Evolutionary conservation across 1,140 invertebrate species (phyloP), one percentile per base, ranked within the genome.

Genomic region (Drosophila albomicans): DNA sequence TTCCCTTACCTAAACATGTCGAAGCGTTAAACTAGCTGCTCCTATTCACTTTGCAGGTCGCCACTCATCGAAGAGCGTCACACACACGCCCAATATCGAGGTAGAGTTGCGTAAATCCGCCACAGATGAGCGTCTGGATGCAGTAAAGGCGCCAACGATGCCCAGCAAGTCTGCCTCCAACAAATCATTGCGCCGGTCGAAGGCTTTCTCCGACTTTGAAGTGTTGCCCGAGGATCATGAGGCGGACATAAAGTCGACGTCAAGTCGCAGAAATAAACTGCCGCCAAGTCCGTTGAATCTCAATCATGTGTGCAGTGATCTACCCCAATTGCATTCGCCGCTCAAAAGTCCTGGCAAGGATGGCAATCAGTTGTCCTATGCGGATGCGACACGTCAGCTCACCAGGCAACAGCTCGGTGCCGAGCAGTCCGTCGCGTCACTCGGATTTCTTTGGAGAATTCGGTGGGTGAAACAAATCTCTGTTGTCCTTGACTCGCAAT

Each of bases 391-490:
- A 79, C 1, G 72, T 91, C 2, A 71, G 63, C 43, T 89, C 89
- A 0, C 84, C 91, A 3, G 91, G 84, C 5, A 92, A 91, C 57
- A 93, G 94, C 1, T 96, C 95, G 2, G 95, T 95, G 4, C 95
- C 96, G 1, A 95, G 95, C 13, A 96, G 95, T 82, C 95, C 96
- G 0, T 94, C 93, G 56, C 93, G 94, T 75, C 93, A 94, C 68
- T 94, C 94, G 15, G 94, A 94, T 32, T 95, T 95, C 91, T 94
- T 95, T 78, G 81, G 87, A 45, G 85, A 90, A 86, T 89, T 89
- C 28, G 86, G 85, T 90, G 38, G 41, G 82, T 82, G 35, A 48
- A 11, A 10, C 10, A 10, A 38, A 10, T 0, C 35, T 1, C 35
- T 3, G 8, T 38, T 38, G 10, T 38, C 35, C 8, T 8, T 10